phyloP scores from a whole-genome alignment of 2,888 invertebrate species.

The Melitaea athalia region DNA sequence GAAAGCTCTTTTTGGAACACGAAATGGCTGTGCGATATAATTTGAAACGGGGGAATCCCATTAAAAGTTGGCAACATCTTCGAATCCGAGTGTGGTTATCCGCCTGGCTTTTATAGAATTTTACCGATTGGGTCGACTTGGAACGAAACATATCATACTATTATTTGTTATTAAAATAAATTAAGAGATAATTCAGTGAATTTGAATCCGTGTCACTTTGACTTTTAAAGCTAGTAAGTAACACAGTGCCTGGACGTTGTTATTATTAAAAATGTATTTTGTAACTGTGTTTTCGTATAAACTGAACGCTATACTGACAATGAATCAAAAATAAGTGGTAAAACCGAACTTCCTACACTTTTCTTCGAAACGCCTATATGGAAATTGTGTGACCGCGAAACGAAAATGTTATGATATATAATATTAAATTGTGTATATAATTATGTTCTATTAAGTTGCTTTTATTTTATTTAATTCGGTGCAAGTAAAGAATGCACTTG shows the following conservation, averaged over 20 bases:
- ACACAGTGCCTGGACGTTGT: constrained; percentile 35
- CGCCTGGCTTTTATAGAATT: constrained; percentile 55
- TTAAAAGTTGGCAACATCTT: constrained; percentile 25
- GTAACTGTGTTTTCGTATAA: constrained; percentile 25
- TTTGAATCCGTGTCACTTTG: constrained; percentile 43
- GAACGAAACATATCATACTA: constrained; percentile 64
- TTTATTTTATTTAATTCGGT: constrained; percentile 28
- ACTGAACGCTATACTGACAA: constrained; percentile 15
- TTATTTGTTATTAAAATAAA: constrained; percentile 41
- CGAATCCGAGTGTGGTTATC: constrained; percentile 56
- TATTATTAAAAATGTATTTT: constrained; percentile 34
- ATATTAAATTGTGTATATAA: constrained; percentile 21
- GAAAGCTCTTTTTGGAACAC: constrained; percentile 90
- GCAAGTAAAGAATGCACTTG: constrained; percentile 60
- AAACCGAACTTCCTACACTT: constrained; percentile 37
- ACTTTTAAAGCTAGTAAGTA: constrained; percentile 34
- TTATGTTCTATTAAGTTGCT: constrained; percentile 7
- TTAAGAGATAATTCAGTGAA: constrained; percentile 41
- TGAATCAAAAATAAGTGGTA: constrained; percentile 23
- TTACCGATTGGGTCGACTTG: constrained; percentile 46
- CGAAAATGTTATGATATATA: constrained; percentile 2
- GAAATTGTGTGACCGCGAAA: constrained; percentile 11
- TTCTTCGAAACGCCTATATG: constrained; percentile 36
- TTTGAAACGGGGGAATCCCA: constrained; percentile 33
- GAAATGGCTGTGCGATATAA: constrained; percentile 90